phyloP scores from a whole-genome alignment of 2,888 invertebrate genomes.

The Acanthococcus lagerstroemiae region DNA sequence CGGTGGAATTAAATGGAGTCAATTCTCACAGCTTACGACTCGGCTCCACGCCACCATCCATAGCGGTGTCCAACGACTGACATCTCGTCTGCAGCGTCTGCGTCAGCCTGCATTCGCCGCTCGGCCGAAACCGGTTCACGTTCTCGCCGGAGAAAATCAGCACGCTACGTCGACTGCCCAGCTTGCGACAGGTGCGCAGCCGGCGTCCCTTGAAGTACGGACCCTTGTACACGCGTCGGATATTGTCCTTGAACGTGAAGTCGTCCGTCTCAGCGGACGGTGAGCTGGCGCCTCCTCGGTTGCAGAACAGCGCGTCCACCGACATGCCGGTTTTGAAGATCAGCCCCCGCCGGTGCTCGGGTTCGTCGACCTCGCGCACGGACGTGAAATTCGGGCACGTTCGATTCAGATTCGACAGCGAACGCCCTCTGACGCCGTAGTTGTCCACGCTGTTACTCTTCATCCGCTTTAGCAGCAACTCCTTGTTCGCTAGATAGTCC shows the following conservation, averaged over 20 bases:
- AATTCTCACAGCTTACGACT: constrained; percentile 39
- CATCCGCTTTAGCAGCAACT: constrained; percentile 33
- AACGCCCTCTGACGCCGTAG: not conserved
- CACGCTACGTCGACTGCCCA: constrained; percentile 37
- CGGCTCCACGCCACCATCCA: constrained; percentile 23
- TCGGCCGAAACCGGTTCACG: not conserved
- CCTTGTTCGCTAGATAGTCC: constrained; percentile 33
- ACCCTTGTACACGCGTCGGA: constrained; percentile 28
- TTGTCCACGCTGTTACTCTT: constrained; percentile 31
- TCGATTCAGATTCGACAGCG: constrained; percentile 9
- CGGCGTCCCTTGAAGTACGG: constrained; percentile 35
- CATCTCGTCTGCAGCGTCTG: constrained; percentile 22
- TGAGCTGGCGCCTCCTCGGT: not conserved
- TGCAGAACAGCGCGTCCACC: not conserved
- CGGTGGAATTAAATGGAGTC: constrained; percentile 26
- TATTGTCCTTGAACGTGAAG: constrained; percentile 9
- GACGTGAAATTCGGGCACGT: constrained; percentile 19
- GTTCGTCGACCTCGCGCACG: not conserved
- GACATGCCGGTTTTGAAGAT: constrained; percentile 2
- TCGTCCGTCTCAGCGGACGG: not conserved
- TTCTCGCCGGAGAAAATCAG: constrained; percentile 34
- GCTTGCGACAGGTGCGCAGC: constrained; percentile 35
- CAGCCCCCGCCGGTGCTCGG: not conserved
- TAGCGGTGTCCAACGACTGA: constrained; percentile 29
- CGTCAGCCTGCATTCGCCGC: constrained; percentile 1